These are phyloP conservation scores for Saccopteryx leptura DNA, from an alignment of 2,113 vertebrate species.

Conservation along the genomic window DNA sequence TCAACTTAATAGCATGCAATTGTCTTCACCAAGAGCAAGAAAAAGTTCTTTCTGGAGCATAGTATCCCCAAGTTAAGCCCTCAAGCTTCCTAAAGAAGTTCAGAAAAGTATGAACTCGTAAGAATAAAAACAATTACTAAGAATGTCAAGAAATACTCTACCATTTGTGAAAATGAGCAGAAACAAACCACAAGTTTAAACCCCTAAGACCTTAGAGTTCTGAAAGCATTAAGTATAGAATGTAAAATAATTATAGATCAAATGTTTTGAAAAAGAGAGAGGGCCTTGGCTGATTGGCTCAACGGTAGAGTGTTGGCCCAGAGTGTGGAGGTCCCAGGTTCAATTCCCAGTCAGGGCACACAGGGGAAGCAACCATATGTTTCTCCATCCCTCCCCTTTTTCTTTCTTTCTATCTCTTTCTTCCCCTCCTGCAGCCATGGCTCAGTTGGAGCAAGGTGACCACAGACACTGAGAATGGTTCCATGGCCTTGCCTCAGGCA, in stretches of 20 bases:
- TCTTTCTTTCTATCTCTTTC: no score
- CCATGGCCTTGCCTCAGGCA: no score
- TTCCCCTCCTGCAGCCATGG: no score
- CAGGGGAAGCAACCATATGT: no score
- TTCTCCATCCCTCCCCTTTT: no score
- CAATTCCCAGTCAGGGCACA: no score
- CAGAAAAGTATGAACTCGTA: conserved; percentile 6
- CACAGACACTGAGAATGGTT: no score
- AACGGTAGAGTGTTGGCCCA: no score
- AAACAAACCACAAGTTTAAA: not conserved
- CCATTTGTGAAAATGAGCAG: not conserved
- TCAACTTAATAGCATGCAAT: not conserved
- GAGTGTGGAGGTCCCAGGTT: no score
- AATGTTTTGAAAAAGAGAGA: not conserved
- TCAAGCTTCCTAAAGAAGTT: not conserved
- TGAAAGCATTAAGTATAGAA: conserved; percentile 25
- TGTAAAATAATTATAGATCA: conserved; percentile 11
- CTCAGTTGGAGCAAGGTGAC: no score
- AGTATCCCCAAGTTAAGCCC: not conserved
- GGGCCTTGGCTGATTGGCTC: no score
- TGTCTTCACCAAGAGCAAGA: not conserved
- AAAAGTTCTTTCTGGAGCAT: conserved; percentile 12
- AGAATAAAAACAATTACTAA: not conserved
- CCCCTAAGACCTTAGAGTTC: not conserved
- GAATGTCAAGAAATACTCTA: not conserved